Evolutionary conservation across 1,140 invertebrate genomes (phyloP).

Genomic region (Prorops nasuta): DNA sequence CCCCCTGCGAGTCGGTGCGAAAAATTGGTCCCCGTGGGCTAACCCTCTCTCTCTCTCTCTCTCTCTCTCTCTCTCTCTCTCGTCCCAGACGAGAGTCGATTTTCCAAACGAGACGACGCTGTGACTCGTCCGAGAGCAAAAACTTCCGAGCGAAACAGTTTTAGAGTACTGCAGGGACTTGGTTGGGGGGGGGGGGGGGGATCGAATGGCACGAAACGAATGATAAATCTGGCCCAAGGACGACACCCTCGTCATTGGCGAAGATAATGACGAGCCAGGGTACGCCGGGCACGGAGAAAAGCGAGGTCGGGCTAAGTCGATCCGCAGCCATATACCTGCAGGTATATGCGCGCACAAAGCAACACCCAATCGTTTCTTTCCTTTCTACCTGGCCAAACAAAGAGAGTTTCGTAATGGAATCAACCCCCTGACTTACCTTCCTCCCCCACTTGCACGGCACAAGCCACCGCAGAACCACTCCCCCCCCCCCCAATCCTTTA

Average conservation of each 20-base stretch:
- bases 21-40: too few relatives aligned
- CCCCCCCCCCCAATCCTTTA: background rate
- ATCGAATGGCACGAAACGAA: conserved; percentile 16
- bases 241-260: conserved; percentile 33
- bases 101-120: too few relatives aligned
- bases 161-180: too few relatives aligned
- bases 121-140: too few relatives aligned
- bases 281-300: conserved; percentile 22
- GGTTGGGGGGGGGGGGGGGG: too few relatives aligned
- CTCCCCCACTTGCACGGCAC: background rate
- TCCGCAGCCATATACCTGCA: conserved; percentile 30
- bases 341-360: conserved; percentile 23
- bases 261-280: conserved; percentile 32
- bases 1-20: background rate
- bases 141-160: too few relatives aligned
- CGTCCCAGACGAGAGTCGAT: too few relatives aligned
- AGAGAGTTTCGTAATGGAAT: conserved; percentile 32
- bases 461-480: conserved; percentile 1
- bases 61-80: too few relatives aligned
- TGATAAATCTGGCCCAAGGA: conserved; percentile 36
- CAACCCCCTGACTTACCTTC: conserved; percentile 21
- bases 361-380: conserved; percentile 22
- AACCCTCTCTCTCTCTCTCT: too few relatives aligned
- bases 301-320: conserved; percentile 20
- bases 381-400: conserved; percentile 32